These are phyloP conservation scores for Epinephelus malabaricus DNA, from an alignment of 2,797 vertebrate genomes.

Conservation along the genomic window DNA sequence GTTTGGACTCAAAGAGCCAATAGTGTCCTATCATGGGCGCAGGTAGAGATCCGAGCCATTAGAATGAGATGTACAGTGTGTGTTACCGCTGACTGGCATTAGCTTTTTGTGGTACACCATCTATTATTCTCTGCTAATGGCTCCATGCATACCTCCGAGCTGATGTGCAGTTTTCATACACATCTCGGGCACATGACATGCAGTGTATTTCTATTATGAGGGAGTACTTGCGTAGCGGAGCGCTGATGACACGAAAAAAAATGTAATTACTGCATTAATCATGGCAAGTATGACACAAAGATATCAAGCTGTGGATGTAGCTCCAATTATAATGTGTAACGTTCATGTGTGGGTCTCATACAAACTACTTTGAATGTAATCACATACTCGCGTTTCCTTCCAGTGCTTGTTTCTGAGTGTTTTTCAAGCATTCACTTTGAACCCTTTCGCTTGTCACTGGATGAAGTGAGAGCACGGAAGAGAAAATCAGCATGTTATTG, in stretches of 20 bases:
- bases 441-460: constrained; percentile 41
- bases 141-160: constrained; percentile 55
- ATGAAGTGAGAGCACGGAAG: constrained; percentile 49
- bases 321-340: constrained; percentile 41
- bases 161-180: constrained; percentile 67
- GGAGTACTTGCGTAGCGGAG: constrained; percentile 35
- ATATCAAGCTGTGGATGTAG: constrained; percentile 41
- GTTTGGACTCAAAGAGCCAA: constrained; percentile 58
- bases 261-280: constrained; percentile 52
- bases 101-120: constrained; percentile 60
- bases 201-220: constrained; percentile 43
- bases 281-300: constrained; percentile 47
- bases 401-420: constrained; percentile 11
- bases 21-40: constrained; percentile 10
- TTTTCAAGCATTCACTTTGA: constrained; percentile 52
- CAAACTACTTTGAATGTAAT: constrained; percentile 55
- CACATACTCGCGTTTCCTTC: constrained; percentile 42
- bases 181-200: constrained; percentile 56
- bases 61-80: constrained; percentile 23
- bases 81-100: constrained; percentile 55
- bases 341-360: constrained; percentile 22
- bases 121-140: constrained; percentile 72
- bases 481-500: constrained; percentile 57
- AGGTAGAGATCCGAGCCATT: constrained; percentile 46
- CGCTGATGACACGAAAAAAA: constrained; percentile 35